Percentiles rank a stretch among this genome's conserved stretches.
Evolutionary conservation across 2,888 invertebrate species (phyloP).

Genomic region (Ernsta delagoae): DNA sequence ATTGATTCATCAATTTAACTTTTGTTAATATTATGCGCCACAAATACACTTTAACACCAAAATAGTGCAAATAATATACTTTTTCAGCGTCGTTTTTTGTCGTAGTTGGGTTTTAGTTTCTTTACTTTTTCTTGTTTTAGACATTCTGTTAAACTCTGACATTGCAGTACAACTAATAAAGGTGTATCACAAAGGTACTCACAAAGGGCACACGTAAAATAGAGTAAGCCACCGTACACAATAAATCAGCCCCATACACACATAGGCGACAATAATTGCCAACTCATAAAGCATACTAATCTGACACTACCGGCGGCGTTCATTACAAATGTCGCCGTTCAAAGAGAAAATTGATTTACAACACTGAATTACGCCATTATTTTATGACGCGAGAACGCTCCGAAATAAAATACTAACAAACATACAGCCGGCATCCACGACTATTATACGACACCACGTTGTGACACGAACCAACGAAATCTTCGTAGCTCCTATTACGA

Average conservation of each 20-base stretch:
- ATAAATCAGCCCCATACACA: constrained; percentile 20
- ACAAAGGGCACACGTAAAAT: constrained; percentile 9
- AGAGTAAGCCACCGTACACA: constrained; percentile 17
- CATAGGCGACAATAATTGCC: constrained; percentile 31
- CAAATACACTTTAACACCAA: too few relatives aligned
- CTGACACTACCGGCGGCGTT: constrained; percentile 55
- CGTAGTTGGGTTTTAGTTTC: too few relatives aligned
- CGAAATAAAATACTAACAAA: constrained; percentile 84
- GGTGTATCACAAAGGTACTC: too few relatives aligned
- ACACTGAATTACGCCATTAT: constrained; percentile 82
- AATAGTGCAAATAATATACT: too few relatives aligned
- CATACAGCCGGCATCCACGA: constrained; percentile 79
- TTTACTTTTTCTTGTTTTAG: too few relatives aligned
- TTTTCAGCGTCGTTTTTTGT: too few relatives aligned
- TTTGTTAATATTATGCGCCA: too few relatives aligned
- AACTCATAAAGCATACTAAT: constrained; percentile 35
- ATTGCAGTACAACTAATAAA: too few relatives aligned
- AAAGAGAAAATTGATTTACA: constrained; percentile 82
- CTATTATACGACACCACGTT: constrained; percentile 71
- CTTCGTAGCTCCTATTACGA: constrained; percentile 42
- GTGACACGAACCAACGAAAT: constrained; percentile 39
- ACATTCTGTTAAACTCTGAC: too few relatives aligned
- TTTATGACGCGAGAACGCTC: constrained; percentile 83
- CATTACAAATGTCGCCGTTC: constrained; percentile 79
- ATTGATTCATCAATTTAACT: too few relatives aligned